Base-by-base conservation (phyloP, 35 echinoderm and acorn worm species). In the Diadema setosum region DNA sequence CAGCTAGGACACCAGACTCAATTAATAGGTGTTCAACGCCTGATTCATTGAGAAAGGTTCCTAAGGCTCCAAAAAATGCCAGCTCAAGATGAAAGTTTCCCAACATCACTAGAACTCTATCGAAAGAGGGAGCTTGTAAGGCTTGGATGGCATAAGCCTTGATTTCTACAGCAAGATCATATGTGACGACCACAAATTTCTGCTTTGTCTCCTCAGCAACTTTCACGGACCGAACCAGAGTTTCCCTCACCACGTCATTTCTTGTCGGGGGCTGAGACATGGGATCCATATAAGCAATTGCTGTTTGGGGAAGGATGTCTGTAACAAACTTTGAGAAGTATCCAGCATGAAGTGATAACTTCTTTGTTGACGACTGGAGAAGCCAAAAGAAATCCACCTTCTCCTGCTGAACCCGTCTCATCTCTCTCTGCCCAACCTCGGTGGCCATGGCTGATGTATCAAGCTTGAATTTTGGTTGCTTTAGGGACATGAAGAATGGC, bases 81-180 rank as follows among this genome's bases (percentile, higher is more conserved):
- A 88, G 40, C 52, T 91, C 94, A 84, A 85, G 43, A 84, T 92
- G 94, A 50, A 96, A 96, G 52, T 96, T 91, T 65, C 94, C 89
- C 74, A 96, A 80, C 65, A 96, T 82, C 49, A 91, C 87, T 33
- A 96, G 70, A 33, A 91, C 60, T 45, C 83, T 85, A 42, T 97
- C 94, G 64, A 90, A 97, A 46, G 35, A 45, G 20, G 94, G 90
- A 20, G 90, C 35, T 24, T 83, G 42, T 37, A 96, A 52, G 64
- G 94, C 42, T 82, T 96, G 85, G 41, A 92, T 96, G 27, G 86
- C 85, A 46, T 85, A 96, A n/a, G 94, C 94, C 57, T 97, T 93
- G 1, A 93, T 17, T 31, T 89, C 94, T 18, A 96, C 94, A 35
- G 90, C 86, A 44, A 96, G 83, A 57, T 97, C 90, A 89, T 93